phyloP scores from a whole-genome alignment of 2,797 vertebrate genomes.

The Urophycis tenuis region DNA sequence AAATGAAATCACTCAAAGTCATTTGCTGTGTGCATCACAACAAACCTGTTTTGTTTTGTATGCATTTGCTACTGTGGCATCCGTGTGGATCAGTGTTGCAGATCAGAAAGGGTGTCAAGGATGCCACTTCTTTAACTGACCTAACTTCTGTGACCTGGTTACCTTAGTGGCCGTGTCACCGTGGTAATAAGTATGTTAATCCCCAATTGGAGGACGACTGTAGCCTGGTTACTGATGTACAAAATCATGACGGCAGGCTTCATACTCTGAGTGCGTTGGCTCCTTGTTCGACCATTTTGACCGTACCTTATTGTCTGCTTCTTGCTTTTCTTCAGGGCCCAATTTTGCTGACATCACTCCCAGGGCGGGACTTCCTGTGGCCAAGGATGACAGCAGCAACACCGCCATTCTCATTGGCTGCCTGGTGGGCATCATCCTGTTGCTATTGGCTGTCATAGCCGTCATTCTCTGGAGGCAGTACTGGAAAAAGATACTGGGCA shows the following conservation, averaged over 20 bases:
- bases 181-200: background rate
- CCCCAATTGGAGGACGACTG: background rate
- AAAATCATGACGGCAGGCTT: background rate
- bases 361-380: slow-evolving; percentile 73
- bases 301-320: slow-evolving; percentile 7
- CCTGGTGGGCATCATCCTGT: slow-evolving; percentile 89
- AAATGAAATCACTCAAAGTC: too few species aligned
- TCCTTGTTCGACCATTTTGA: background rate
- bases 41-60: too few species aligned
- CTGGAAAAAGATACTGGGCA: slow-evolving; percentile 88
- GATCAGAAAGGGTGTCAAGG: too few species aligned
- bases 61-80: too few species aligned
- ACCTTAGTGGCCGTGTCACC: background rate
- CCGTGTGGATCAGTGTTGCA: too few species aligned
- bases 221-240: background rate
- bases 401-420: slow-evolving; percentile 89
- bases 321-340: slow-evolving; percentile 37
- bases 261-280: background rate
- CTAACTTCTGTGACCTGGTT: too few species aligned
- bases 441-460: slow-evolving; percentile 83
- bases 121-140: too few species aligned
- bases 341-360: slow-evolving; percentile 67
- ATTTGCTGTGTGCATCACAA: too few species aligned
- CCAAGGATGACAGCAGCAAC: slow-evolving; percentile 83
- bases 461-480: slow-evolving; percentile 92